phyloP scores from a whole-genome alignment of 2,113 vertebrate species.

The Danio rerio region GRCz12tu NC_133189.1:6468501-6469000 shows the following conservation, averaged over 20 bases:
- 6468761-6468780: not conserved
- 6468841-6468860: not conserved
- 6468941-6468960: constrained; percentile 39
- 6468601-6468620: not conserved
- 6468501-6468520: not conserved
- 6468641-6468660: not conserved
- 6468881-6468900: not conserved
- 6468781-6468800: not conserved
- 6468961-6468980: constrained; percentile 42
- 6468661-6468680: not conserved
- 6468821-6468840: not conserved
- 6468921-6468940: constrained; percentile 24
- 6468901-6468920: not conserved
- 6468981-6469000: constrained; percentile 25
- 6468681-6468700: not conserved
- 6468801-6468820: not conserved
- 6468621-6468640: not conserved
- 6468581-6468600: not conserved
- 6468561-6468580: not conserved
- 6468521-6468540: not conserved
- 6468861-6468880: not conserved
- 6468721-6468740: not conserved
- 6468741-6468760: not conserved
- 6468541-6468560: not conserved
- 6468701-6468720: not conserved